Evolutionary conservation across 2,888 invertebrate species (phyloP).

Genomic region (Phaonia tiefii): DNA sequence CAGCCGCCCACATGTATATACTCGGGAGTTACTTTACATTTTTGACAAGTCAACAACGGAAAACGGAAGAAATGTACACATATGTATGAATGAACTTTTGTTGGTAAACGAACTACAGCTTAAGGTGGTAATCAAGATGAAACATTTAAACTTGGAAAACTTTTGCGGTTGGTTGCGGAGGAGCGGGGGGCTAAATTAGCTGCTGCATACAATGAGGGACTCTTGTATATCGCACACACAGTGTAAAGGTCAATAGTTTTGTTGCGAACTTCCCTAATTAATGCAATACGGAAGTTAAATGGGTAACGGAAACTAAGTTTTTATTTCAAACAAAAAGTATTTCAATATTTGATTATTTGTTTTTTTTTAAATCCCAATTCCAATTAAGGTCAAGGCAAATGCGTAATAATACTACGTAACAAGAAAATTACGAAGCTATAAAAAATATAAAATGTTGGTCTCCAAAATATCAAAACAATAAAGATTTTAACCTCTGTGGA

Average conservation of each 20-base stretch:
- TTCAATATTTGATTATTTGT: too few relatives aligned
- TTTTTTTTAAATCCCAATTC: too few relatives aligned
- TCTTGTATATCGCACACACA: not conserved
- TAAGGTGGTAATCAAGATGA: constrained; percentile 40
- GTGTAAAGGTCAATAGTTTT: constrained; percentile 12
- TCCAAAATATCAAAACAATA: too few relatives aligned
- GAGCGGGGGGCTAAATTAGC: constrained; percentile 27
- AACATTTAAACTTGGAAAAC: constrained; percentile 30
- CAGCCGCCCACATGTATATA: not conserved
- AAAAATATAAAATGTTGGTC: too few relatives aligned
- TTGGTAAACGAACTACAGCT: constrained; percentile 2
- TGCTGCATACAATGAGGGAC: not conserved
- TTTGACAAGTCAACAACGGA: constrained; percentile 57
- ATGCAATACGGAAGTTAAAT: too few relatives aligned
- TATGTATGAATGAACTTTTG: not conserved
- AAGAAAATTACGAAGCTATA: too few relatives aligned
- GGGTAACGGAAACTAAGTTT: too few relatives aligned
- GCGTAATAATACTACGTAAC: too few relatives aligned
- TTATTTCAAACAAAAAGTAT: too few relatives aligned
- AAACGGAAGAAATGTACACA: constrained; percentile 26
- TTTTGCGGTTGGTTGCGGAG: too few relatives aligned
- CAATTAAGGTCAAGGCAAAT: too few relatives aligned
- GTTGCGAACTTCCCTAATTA: not conserved
- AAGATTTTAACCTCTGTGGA: too few relatives aligned
- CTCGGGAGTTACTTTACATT: constrained; percentile 36